phyloP scores from a whole-genome alignment of 2,797 vertebrate genomes.

The Aplochiton taeniatus region DNA sequence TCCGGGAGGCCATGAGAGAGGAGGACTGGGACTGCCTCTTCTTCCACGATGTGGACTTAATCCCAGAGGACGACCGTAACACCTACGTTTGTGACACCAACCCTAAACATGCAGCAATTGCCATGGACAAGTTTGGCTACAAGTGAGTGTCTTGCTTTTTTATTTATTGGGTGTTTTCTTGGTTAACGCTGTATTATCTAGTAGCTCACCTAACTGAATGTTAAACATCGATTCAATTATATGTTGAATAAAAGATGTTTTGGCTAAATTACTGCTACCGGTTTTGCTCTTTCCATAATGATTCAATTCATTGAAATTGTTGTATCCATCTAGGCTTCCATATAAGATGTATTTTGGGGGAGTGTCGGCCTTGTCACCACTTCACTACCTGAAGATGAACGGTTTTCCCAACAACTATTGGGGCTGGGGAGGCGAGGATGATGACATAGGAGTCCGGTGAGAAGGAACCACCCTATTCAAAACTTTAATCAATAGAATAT shows the following conservation, averaged over 20 bases:
- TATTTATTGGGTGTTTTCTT: neutral
- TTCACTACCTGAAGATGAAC: conserved; percentile 84
- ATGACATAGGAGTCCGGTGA: conserved; percentile 80
- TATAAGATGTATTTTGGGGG: conserved; percentile 83
- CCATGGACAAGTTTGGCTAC: conserved; percentile 88
- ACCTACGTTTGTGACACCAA: conserved; percentile 77
- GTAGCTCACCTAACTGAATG: no score
- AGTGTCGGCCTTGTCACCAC: conserved; percentile 78
- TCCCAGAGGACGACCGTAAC: conserved; percentile 84
- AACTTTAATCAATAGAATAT: no score
- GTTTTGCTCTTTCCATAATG: no score
- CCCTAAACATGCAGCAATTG: conserved; percentile 82
- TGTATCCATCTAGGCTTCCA: conserved; percentile 68
- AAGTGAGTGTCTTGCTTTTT: conserved; percentile 65
- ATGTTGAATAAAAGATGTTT: no score
- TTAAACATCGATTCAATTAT: no score
- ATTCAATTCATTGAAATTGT: neutral
- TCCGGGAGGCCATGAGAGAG: conserved; percentile 85
- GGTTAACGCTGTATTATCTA: neutral
- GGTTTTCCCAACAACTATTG: conserved; percentile 85
- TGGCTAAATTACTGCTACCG: no score
- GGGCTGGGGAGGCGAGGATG: conserved; percentile 84
- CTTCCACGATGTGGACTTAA: conserved; percentile 86
- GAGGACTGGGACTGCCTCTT: conserved; percentile 85
- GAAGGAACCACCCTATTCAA: conserved; percentile 1